Evolutionary conservation across 2,113 vertebrate species (phyloP), one percentile per base, ranked within the genome.

Genomic region (Leptobrachium leishanense): DNA sequence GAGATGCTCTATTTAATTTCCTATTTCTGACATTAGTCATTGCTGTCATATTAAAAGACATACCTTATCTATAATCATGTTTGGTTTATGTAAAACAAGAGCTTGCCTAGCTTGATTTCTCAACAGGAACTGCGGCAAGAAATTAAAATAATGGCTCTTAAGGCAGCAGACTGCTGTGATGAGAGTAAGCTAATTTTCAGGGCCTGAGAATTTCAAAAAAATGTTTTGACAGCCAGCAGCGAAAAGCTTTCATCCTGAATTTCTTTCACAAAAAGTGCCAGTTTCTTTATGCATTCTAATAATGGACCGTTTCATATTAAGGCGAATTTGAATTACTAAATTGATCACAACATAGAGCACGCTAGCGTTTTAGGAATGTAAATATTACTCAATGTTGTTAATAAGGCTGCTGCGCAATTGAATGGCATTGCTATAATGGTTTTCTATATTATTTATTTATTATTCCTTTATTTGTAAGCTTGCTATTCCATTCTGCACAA

Each of bases 211-310:
- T 83, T 90, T 82, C 7, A 87, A 88, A 88, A 54, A 54, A 91
- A 84, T 87, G 85, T 92, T 92, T 91, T 90, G 88, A 92, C 88
- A 91, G 83, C 75, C 68, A 87, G 42, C 80, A 87, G 78, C 79
- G 82, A 86, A 88, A 89, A 86, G 77, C 84, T 90, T 91, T 89
- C 85, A 88, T 89, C 77, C 63, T 84, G 83, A 63, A 86, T 89
- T 74, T 55, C 81, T 39, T 87, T 74, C 81, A 70, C 67, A 20
- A 75, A 31, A 84, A 86, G 13, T 84, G 74, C 76, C 80, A 85
- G 20, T 77, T 84, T 59, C 13, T 85, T 83, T 86, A 79, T 73
- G 78, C n/a, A 75, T 77, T 85, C 73, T 83, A 88, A 88, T 83
- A 68, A 80, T 69, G 53, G 43, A 76, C 43, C 85, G 84, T 63